phyloP scores from a whole-genome alignment of 2,113 vertebrate genomes.

The Trogon melanurus region DNA sequence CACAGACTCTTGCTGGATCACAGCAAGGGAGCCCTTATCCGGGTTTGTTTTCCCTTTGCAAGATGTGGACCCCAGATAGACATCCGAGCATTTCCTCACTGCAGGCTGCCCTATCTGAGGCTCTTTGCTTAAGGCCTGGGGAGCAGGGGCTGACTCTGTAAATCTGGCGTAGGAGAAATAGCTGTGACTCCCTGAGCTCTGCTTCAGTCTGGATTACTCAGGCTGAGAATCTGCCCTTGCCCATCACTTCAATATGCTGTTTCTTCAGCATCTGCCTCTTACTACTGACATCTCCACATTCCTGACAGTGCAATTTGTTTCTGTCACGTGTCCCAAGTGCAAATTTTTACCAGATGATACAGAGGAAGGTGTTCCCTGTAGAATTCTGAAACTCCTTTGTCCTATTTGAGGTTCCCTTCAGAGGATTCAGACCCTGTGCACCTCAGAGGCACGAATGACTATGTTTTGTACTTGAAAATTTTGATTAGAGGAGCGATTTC shows the following conservation, averaged over 20 bases:
- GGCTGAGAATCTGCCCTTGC: background rate
- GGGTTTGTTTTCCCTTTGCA: conserved; percentile 1
- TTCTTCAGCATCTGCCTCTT: background rate
- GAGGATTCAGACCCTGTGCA: background rate
- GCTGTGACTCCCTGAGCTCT: background rate
- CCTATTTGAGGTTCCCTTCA: background rate
- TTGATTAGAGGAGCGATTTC: background rate
- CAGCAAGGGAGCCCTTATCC: background rate
- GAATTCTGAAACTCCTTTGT: background rate
- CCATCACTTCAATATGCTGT: background rate
- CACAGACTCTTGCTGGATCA: background rate
- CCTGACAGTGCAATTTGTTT: background rate
- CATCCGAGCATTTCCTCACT: background rate
- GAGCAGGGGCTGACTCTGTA: background rate
- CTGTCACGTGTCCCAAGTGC: background rate
- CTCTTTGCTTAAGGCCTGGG: background rate
- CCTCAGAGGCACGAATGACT: background rate
- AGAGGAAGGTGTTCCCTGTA: background rate
- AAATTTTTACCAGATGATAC: background rate
- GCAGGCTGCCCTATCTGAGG: background rate
- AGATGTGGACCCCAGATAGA: background rate
- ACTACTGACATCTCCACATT: background rate
- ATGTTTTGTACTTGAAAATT: background rate
- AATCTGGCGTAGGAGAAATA: background rate
- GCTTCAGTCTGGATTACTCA: rapidly evolving